phyloP scores from a whole-genome alignment of 2,113 vertebrate species.

The Australoheros scitulus region DNA sequence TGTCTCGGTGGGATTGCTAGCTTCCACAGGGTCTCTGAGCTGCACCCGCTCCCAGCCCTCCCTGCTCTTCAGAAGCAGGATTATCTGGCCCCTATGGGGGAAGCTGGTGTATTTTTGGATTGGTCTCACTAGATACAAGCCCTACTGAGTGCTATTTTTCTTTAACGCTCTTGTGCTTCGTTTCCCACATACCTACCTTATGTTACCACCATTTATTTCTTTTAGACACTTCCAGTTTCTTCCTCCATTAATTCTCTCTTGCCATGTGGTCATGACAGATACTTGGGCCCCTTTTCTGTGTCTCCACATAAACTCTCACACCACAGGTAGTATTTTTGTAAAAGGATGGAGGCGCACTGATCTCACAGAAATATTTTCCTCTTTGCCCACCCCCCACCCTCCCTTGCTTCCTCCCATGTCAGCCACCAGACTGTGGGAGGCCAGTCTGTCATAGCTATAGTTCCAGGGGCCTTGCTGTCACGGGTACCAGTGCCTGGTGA shows the following conservation, averaged over 20 bases:
- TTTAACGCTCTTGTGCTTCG: conserved; percentile 26
- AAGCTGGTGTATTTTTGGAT: conserved; percentile 73
- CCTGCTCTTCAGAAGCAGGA: conserved; percentile 69
- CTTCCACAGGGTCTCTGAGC: conserved; percentile 60
- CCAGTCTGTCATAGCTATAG: conserved; percentile 58
- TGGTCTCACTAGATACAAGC: conserved; percentile 64
- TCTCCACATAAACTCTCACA: conserved; percentile 1
- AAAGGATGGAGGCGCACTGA: conserved; percentile 12
- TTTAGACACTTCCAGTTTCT: conserved; percentile 37
- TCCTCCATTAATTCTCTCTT: conserved; percentile 16
- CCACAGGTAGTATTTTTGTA: conserved; percentile 18
- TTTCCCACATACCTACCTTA: conserved; percentile 39
- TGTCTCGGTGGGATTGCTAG: conserved; percentile 54
- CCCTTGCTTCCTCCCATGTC: not conserved
- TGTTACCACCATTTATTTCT: conserved; percentile 29
- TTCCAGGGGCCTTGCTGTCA: conserved; percentile 38
- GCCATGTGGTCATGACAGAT: not conserved
- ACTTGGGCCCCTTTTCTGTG: conserved; percentile 5
- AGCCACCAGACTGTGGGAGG: conserved; percentile 46
- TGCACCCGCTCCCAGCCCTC: conserved; percentile 54
- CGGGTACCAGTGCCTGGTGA: conserved; percentile 15
- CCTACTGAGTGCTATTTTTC: conserved; percentile 50
- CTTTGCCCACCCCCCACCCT: conserved; percentile 5
- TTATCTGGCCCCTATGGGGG: conserved; percentile 63
- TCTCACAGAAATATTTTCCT: conserved; percentile 35